Conservation (phyloP, 2,888 invertebrate species). For the Acrobeloides nanus region DNA sequence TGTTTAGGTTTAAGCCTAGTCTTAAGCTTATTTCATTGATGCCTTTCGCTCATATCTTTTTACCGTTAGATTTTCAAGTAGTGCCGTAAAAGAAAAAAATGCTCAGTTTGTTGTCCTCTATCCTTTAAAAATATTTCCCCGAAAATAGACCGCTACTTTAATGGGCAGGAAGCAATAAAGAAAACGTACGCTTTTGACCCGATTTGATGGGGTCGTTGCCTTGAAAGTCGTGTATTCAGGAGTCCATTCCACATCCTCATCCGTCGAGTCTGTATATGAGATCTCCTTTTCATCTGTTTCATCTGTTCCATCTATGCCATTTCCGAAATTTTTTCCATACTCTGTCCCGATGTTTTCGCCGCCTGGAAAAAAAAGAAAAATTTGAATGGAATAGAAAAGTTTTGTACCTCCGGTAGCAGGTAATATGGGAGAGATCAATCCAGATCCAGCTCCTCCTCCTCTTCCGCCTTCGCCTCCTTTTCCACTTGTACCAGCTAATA, state of each 20-base stretch:
- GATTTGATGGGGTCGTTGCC: background rate
- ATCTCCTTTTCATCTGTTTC: background rate
- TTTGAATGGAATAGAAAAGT: too few relatives aligned
- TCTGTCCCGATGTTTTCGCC: constrained; percentile 20
- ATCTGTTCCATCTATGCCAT: constrained; percentile 8
- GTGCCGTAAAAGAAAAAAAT: too few relatives aligned
- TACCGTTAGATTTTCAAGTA: too few relatives aligned
- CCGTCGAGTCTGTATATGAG: background rate
- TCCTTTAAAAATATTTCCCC: too few relatives aligned
- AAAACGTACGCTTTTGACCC: background rate
- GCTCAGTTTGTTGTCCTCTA: too few relatives aligned
- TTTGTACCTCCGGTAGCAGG: too few relatives aligned
- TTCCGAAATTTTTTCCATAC: constrained; percentile 27
- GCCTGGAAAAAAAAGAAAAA: too few relatives aligned
- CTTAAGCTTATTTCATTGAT: too few relatives aligned
- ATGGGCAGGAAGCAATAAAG: background rate
- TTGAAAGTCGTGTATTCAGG: background rate
- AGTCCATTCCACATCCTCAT: background rate
- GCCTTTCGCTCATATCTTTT: too few relatives aligned
- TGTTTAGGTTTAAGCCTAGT: too few relatives aligned
- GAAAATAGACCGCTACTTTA: background rate
- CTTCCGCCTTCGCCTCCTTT: constrained; percentile 6
- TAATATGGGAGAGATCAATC: constrained; percentile 6
- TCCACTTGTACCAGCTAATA: constrained; percentile 14
- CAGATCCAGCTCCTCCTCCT: constrained; percentile 1